These are phyloP conservation scores for Characodon lateralis DNA, from an alignment of 2,797 vertebrate species.

Conservation along the genomic window DNA sequence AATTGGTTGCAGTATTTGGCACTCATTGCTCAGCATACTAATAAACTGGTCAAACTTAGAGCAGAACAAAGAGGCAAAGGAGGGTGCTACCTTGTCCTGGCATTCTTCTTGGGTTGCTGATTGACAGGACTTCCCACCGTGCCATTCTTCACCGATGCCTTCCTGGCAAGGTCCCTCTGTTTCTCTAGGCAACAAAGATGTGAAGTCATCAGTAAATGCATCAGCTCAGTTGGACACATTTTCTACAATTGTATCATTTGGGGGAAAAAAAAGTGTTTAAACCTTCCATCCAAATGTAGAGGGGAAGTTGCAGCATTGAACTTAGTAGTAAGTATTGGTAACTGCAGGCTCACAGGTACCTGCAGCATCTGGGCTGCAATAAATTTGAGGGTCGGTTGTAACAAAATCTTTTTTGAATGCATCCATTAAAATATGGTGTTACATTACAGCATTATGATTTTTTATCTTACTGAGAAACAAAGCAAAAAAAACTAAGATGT, in stretches of 20 bases:
- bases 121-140: slow-evolving; percentile 95
- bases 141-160: slow-evolving; percentile 95
- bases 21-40: slow-evolving; percentile 27
- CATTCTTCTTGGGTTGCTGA: slow-evolving; percentile 98
- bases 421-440: background rate
- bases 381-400: background rate
- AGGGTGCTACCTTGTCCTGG: slow-evolving; percentile 90
- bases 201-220: slow-evolving; percentile 47
- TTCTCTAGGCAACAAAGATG: slow-evolving; percentile 87
- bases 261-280: background rate
- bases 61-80: slow-evolving; percentile 16
- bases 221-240: slow-evolving; percentile 1
- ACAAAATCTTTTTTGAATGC: too few species aligned
- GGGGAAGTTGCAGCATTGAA: background rate
- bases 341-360: background rate
- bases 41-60: slow-evolving; percentile 21
- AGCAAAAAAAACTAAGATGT: background rate
- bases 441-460: background rate
- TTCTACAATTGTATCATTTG: background rate
- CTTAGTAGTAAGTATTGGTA: background rate
- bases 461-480: background rate
- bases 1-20: slow-evolving; percentile 7
- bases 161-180: slow-evolving; percentile 95
- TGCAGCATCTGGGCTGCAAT: background rate
- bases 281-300: background rate